Base-by-base conservation (phyloP, 2,888 invertebrate species). In the Pseudococcus jackbeardsleyi region DNA sequence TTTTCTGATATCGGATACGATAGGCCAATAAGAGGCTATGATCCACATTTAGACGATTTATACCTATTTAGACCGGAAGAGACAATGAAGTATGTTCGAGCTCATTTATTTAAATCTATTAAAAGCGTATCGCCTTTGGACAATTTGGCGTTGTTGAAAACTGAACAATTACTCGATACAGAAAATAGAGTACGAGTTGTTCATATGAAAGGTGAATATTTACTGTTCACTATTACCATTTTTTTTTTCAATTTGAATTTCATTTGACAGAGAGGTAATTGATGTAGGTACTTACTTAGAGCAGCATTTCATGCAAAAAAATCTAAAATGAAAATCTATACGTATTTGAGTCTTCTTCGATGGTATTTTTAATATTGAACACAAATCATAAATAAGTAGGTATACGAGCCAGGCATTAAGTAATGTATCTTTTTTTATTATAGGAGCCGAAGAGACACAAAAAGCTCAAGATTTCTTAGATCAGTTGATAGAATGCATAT, bases 1-100 rank as follows among this genome's bases (percentile, higher is more conserved):
- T 88, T 88, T 39, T 88, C 88, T 2, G 88, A 88, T 77, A 88
- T 88, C 22, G 88, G 88, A 46, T 88, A 88, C 54, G 85, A 88
- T 15, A 85, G 72, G n/a, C 88, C 88, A 15, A 88, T 88, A 42
- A 85, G 48, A 48, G 88, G 88, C 11, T 88, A 88, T 19, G 85
- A 88, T 88, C 88, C 88, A 1, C 88, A 88, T 39, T 77, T 88
- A 17, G 88, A 88, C 19, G 85, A 85, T 68, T 77, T 88, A 33
- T 85, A 46, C 15, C 19, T 88, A 77, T 88, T 88, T 15, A 64
- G 72, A 39, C 88, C 88, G 6, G 88, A 88, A 39, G 85, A 72
- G 33, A 85, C 77, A 0, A 48, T 88, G 50, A 33, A n/a, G 11
- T 50, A 68, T 26, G 85, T 88, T 1, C 46, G 88, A 19, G 77